phyloP scores from a whole-genome alignment of 2,797 vertebrate genomes.

The Malacoraja senta region DNA sequence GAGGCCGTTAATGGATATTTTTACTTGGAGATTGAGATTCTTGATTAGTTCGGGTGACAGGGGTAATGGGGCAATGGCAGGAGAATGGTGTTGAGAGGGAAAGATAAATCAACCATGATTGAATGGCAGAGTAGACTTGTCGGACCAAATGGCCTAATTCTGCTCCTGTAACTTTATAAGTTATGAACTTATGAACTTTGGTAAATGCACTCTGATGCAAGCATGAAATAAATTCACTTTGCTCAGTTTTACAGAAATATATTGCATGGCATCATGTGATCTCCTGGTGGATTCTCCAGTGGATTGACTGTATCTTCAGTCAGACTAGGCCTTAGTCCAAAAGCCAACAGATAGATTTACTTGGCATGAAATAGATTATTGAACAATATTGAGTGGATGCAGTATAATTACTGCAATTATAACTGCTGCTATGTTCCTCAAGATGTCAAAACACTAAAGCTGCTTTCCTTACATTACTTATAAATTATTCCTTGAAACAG shows the following conservation, averaged over 20 bases:
- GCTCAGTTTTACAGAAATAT: no score
- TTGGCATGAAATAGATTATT: neutral
- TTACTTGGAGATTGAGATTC: no score
- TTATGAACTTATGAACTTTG: no score
- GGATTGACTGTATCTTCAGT: neutral
- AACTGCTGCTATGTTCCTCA: neutral
- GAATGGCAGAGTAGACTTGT: no score
- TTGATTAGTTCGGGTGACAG: no score
- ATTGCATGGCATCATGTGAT: neutral
- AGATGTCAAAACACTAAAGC: neutral
- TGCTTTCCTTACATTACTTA: neutral
- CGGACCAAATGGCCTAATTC: no score
- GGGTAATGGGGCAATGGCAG: no score
- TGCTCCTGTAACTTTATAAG: no score
- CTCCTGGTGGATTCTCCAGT: neutral
- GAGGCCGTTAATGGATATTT: no score
- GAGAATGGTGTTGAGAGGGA: no score
- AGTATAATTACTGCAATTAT: constrained; percentile 13
- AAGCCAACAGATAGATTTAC: neutral
- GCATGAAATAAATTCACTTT: neutral
- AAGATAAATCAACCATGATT: no score
- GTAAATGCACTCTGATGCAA: neutral
- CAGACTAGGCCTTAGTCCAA: neutral
- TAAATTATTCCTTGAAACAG: neutral
- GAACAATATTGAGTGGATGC: neutral